Evolutionary conservation across 2,797 vertebrate genomes (phyloP).

Genomic region (Salarias fasciatus): DNA sequence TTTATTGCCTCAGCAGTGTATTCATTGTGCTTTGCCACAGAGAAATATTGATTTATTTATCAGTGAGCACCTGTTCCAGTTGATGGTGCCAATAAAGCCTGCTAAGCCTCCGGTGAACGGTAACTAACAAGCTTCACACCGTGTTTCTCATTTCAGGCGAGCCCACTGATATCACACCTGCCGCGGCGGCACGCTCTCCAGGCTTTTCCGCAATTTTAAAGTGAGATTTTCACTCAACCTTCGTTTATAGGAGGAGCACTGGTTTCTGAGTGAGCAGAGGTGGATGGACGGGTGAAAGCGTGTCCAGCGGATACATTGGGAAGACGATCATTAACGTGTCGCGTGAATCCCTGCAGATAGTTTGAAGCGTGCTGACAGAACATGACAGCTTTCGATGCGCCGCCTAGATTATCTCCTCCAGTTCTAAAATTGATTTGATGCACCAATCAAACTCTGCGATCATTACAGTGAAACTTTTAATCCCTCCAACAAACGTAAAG

Average conservation of each 20-base stretch:
- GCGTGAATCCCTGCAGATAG: constrained; percentile 1
- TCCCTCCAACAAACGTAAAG: background rate
- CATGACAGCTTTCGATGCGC: constrained; percentile 18
- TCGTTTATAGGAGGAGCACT: too few relatives aligned
- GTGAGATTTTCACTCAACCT: constrained; percentile 5
- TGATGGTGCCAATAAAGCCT: constrained; percentile 2
- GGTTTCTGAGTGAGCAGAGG: background rate
- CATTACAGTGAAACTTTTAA: constrained; percentile 8
- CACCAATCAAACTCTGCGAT: constrained; percentile 14
- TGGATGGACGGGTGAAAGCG: background rate
- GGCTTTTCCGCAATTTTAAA: background rate
- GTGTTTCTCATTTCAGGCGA: constrained; percentile 16
- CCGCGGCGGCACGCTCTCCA: background rate
- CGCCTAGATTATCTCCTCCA: constrained; percentile 11
- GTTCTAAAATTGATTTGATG: constrained; percentile 37
- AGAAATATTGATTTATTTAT: background rate
- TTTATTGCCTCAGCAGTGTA: background rate
- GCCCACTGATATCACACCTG: constrained; percentile 6
- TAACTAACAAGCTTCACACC: constrained; percentile 23
- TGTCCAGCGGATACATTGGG: constrained; percentile 8
- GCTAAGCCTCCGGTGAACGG: constrained; percentile 9
- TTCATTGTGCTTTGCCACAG: background rate
- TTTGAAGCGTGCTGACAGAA: constrained; percentile 16
- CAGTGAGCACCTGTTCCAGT: constrained; percentile 5
- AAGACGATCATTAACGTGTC: constrained; percentile 1